Percentiles rank a stretch among this genome's conserved stretches.
phyloP scores from a whole-genome alignment of 2,888 invertebrate species.

The Kuschelorhynchus macadamiae region DNA sequence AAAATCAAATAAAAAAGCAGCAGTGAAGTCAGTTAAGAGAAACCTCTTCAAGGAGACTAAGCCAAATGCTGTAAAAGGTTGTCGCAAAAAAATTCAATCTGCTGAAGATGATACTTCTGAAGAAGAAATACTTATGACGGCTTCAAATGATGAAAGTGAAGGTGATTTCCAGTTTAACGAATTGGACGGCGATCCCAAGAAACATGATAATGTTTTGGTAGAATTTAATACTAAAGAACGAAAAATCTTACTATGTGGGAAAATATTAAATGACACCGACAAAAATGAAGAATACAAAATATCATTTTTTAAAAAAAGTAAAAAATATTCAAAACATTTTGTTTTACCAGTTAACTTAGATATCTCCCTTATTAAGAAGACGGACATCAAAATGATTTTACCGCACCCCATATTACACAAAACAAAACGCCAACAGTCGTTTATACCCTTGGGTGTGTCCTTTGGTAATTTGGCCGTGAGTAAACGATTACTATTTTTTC shows the following conservation, averaged over 20 bases:
- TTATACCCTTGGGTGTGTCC: too few relatives aligned
- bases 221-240: conserved; percentile 12
- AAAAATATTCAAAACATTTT: too few relatives aligned
- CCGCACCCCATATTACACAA: too few relatives aligned
- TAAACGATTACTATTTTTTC: not conserved
- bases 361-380: not conserved
- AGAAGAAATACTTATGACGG: too few relatives aligned
- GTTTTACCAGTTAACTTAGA: too few relatives aligned
- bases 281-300: conserved; percentile 2
- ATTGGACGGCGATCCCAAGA: conserved; percentile 11
- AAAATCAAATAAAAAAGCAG: not conserved
- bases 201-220: conserved; percentile 14
- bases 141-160: conserved; percentile 12
- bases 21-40: conserved; percentile 13
- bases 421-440: too few relatives aligned
- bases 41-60: conserved; percentile 10
- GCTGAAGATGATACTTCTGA: too few relatives aligned
- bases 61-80: not conserved
- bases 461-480: too few relatives aligned
- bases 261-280: not conserved
- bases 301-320: not conserved
- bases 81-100: not conserved
- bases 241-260: conserved; percentile 15
- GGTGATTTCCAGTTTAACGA: conserved; percentile 10
- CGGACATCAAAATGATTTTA: conserved; percentile 1